Evolutionary conservation across 2,113 vertebrate genomes (phyloP), one percentile per base, ranked within the genome.

Genomic region (Rostratula benghalensis): DNA sequence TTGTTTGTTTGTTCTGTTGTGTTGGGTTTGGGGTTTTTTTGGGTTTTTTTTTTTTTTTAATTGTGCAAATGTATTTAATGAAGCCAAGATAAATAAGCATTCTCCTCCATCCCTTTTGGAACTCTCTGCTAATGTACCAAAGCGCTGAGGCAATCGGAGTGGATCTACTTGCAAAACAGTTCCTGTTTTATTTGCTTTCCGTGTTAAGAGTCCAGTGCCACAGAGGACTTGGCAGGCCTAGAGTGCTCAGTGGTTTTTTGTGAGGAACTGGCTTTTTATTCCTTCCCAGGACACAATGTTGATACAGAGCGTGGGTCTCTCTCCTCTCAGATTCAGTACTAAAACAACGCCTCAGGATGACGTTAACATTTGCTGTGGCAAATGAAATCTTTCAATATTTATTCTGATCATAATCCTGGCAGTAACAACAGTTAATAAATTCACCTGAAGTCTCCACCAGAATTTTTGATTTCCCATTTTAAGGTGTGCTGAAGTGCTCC

Each of bases 381-480:
- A 64, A 75, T 30, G 65, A 84, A 94, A 89, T 68, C 65, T 85
- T 91, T 69, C 86, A 90, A 56, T 96, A 92, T 96, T 92, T 94
- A 94, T 90, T 95, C 90, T 79, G 56, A 84, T 93, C 94, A 91
- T 93, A 95, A 79, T 91, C 91, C 80, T 87, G 50, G 77, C 80
- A 96, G 77, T 82, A 92, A 92, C 73, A 89, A 75, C 28, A 37
- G 84, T 95, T 93, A 91, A 95, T 96, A 93, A 94, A 96, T 95
- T 90, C 92, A 93, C 90, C 94, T 95, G 80, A 89, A 94, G 74
- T 77, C 83, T 95, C 84, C 83, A 79, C 86, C 69, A 87, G 86
- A 90, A 89, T 97, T 79, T 82, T 89, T 94, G 53, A 76, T 92
- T 84, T 87, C 53, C 53, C 89, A 68, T 87, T 92, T 87, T 74